Evolutionary conservation across 2,888 invertebrate species (phyloP), one percentile per base, ranked within the genome.

Genomic region (Eristalis intricaria): DNA sequence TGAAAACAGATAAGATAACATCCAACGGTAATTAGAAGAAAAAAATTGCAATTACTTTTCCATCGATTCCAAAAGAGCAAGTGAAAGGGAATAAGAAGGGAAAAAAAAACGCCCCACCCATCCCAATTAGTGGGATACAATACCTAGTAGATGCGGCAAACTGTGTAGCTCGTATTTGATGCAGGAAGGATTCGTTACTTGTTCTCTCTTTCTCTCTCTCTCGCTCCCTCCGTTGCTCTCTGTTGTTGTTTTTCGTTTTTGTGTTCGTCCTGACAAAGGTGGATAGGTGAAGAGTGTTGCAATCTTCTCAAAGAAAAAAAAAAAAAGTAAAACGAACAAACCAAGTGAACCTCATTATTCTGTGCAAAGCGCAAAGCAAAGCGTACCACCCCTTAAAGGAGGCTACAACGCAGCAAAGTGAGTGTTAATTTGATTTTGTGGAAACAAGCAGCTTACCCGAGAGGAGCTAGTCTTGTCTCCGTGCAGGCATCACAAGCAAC

Each of bases 41-140:
- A 74, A 38, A 56, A 74, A 73, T 60, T 60, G 50, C 50, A 50
- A 50, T 50, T 50, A 50, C 19, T 50, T 19, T 50, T 50, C 19
- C 35, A 13, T 13, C 19, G 11, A n/a, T 69, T 32, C 8, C 50
- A 35, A 69, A 10, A 56, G 26, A 61, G n/a, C n/a, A 63, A 63
- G 38, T 35, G 40, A 66, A 68, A 50, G 19, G 43, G 35, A 22
- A 68, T 35, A 19, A n/a, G 50, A 8, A 60, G 58, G n/a, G n/a
- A 78, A 76, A 73, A 77, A 74, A 84, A 79, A 81, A 75, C 76
- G 82, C 87, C 87, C 87, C 84, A 87, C 87, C 87, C 87, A 80
- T 87, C 58, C 84, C 87, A 84, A 86, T 86, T 75, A 83, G 65
- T 66, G 69, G 64, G 19, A 50, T 75, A 60, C 68, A 71, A 70